Evolutionary conservation across 2,888 invertebrate species (phyloP).

Genomic region (Coleophora deauratella): DNA sequence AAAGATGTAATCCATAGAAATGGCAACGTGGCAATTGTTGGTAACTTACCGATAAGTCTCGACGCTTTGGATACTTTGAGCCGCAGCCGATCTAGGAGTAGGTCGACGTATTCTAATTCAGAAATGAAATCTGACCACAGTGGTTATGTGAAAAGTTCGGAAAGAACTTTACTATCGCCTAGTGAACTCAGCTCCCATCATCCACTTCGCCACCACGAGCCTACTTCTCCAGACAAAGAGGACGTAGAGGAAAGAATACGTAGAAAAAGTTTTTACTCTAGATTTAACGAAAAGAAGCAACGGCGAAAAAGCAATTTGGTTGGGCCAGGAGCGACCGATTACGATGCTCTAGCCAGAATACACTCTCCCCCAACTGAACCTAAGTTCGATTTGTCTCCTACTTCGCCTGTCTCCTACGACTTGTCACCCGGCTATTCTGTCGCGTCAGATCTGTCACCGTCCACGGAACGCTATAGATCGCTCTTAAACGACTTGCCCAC

Average conservation of each 20-base stretch:
- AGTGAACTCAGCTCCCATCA: slow-evolving; percentile 37
- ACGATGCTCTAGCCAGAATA: slow-evolving; percentile 64
- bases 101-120: slow-evolving; percentile 57
- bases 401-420: slow-evolving; percentile 53
- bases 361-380: slow-evolving; percentile 47
- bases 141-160: slow-evolving; percentile 35
- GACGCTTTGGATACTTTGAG: slow-evolving; percentile 33
- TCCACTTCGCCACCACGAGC: slow-evolving; percentile 58
- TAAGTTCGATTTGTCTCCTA: slow-evolving; percentile 53
- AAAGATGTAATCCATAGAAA: slow-evolving; percentile 41
- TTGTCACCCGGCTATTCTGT: slow-evolving; percentile 55
- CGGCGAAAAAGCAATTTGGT: slow-evolving; percentile 80
- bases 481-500: slow-evolving; percentile 50
- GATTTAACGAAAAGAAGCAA: slow-evolving; percentile 89
- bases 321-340: slow-evolving; percentile 75
- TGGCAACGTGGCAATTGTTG: slow-evolving; percentile 32
- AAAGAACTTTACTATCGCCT: slow-evolving; percentile 36
- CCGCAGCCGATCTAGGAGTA: slow-evolving; percentile 57
- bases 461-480: slow-evolving; percentile 59
- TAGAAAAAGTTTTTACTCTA: slow-evolving; percentile 90
- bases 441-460: slow-evolving; percentile 55
- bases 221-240: slow-evolving; percentile 72
- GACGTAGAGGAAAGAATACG: slow-evolving; percentile 90
- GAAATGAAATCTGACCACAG: slow-evolving; percentile 65
- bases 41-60: slow-evolving; percentile 21